Percentiles rank a stretch among this genome's conserved stretches.
phyloP scores from a whole-genome alignment of 2,888 invertebrate genomes.

The Drosophila stalkeri region DNA sequence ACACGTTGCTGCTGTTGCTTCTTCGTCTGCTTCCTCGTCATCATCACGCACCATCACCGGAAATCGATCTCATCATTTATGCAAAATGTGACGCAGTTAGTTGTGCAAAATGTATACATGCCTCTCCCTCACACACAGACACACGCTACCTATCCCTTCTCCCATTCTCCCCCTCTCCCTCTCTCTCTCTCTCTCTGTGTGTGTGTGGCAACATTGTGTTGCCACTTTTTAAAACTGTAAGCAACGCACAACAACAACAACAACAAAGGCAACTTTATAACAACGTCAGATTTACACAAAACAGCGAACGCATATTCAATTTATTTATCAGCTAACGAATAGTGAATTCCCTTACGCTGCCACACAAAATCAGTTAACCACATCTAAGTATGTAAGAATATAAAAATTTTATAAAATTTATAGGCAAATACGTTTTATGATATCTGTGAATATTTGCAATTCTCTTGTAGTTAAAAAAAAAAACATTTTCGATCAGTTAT shows the following conservation, averaged over 20 bases:
- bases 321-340: background rate
- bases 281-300: constrained; percentile 47
- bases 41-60: constrained; percentile 74
- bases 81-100: constrained; percentile 81
- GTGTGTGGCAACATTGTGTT: constrained; percentile 39
- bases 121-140: background rate
- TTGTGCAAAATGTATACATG: constrained; percentile 70
- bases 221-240: constrained; percentile 34
- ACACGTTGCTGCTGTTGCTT: background rate
- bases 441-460: background rate
- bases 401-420: background rate
- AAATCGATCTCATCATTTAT: constrained; percentile 80
- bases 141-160: background rate
- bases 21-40: constrained; percentile 22
- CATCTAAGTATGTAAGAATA: background rate
- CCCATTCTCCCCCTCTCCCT: background rate
- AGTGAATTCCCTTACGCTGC: background rate
- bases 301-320: constrained; percentile 1
- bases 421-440: background rate
- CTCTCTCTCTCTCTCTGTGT: background rate
- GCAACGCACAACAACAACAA: constrained; percentile 16
- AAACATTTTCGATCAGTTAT: background rate
- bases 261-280: constrained; percentile 45
- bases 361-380: background rate
- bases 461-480: background rate